Evolutionary conservation across 2,888 invertebrate species (phyloP).

Genomic region (Entomobrya multifasciata): DNA sequence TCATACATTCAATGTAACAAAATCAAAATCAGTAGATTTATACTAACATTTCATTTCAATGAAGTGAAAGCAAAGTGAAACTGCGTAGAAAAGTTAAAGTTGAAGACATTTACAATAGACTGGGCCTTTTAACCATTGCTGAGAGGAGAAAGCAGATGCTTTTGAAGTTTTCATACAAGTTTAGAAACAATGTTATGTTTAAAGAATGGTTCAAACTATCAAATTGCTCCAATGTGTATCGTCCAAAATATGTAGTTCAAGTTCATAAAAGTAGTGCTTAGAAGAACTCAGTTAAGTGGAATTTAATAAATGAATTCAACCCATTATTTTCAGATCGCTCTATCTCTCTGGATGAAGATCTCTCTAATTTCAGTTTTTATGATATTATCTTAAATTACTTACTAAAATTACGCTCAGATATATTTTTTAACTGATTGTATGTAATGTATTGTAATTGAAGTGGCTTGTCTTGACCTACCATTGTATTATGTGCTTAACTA

Average conservation of each 20-base stretch:
- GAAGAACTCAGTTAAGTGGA: not conserved
- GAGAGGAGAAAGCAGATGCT: not conserved
- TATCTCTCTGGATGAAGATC: not conserved
- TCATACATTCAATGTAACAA: no score
- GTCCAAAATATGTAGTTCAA: not conserved
- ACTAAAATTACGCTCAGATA: no score
- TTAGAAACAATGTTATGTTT: not conserved
- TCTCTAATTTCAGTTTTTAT: not conserved
- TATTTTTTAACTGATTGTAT: no score
- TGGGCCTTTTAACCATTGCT: not conserved
- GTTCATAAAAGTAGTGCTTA: not conserved
- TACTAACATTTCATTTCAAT: no score
- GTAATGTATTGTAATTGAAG: not conserved
- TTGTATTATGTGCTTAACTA: not conserved
- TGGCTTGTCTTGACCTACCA: not conserved
- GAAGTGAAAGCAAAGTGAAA: no score
- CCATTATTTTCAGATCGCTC: not conserved
- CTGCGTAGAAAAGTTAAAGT: no score
- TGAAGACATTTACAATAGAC: not conserved
- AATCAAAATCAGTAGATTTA: no score
- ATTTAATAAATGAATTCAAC: not conserved
- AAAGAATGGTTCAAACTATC: not conserved
- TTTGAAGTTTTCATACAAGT: not conserved
- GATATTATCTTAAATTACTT: not conserved
- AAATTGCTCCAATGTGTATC: not conserved